Percentiles rank a stretch among this genome's conserved stretches.
These are phyloP conservation scores for Lutraria lutraria DNA, from an alignment of 2,888 invertebrate genomes.

Conservation along the genomic window DNA sequence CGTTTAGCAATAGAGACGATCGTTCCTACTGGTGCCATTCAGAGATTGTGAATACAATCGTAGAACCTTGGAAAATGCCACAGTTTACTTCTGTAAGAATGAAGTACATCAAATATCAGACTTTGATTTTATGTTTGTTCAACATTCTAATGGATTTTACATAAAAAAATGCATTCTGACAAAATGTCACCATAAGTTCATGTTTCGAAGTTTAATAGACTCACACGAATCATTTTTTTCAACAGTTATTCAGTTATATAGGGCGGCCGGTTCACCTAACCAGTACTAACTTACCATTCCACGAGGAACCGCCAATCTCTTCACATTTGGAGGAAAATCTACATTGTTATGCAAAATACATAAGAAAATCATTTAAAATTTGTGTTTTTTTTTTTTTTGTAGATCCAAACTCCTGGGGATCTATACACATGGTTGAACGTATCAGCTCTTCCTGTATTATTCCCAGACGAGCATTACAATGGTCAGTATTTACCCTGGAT, in stretches of 20 bases:
- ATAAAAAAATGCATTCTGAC: too few relatives aligned
- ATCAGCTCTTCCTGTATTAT: constrained; percentile 30
- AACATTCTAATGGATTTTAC: too few relatives aligned
- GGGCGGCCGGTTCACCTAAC: too few relatives aligned
- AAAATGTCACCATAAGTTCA: too few relatives aligned
- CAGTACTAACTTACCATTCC: too few relatives aligned
- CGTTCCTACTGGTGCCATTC: constrained; percentile 63
- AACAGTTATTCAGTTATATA: too few relatives aligned
- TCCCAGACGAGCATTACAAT: constrained; percentile 39
- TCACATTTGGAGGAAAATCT: too few relatives aligned
- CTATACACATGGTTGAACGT: constrained; percentile 42
- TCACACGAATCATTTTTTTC: too few relatives aligned
- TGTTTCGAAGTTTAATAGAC: too few relatives aligned
- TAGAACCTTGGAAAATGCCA: constrained; percentile 53
- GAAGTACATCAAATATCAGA: not conserved
- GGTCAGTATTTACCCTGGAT: constrained; percentile 40
- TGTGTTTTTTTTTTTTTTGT: not conserved
- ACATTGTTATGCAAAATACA: too few relatives aligned
- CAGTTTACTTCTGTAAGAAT: constrained; percentile 51
- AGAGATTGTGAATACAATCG: constrained; percentile 64
- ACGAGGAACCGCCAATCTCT: too few relatives aligned
- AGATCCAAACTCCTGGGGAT: constrained; percentile 37
- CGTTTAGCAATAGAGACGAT: constrained; percentile 74
- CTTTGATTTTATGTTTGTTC: not conserved
- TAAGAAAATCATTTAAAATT: too few relatives aligned